Base-by-base conservation (phyloP, 64 coral and sea anemone genomes). In the Trachythela sp. region DNA sequence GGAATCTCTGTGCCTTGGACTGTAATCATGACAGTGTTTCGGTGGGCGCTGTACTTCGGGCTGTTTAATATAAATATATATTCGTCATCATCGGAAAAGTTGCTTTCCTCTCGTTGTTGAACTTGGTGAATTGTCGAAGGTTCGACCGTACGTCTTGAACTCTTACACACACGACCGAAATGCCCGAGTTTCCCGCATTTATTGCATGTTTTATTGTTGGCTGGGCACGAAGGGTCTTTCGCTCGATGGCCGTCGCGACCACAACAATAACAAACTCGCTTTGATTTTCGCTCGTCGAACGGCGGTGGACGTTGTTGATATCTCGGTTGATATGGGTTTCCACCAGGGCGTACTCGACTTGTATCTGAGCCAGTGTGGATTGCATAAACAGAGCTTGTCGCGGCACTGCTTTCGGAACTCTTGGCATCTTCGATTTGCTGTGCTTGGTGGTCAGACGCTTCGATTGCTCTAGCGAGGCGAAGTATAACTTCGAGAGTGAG, bases 221-320 rank as follows among this genome's bases (percentile, higher is more conserved):
- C 90, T 64, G 90, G 90, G 86, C 90, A 86, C 0, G 83, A 86
- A 86, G 90, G 59, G 50, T 91, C 84, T 51, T 91, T 76, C n/a
- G 89, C 83, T 24, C 58, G 14, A 71, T 91, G 84, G 8, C 90
- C 90, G n/a, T 35, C 4, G 50, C 54, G 39, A 50, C 90, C 84
- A 40, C 90, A 91, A 86, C 84, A 86, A 40, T 64, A 86, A 86
- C 90, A 86, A 11, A 52, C 13, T 20, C 9, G 49, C 22, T 11
- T 52, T 52, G 13, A 11, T 20, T 52, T 52, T 11, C 22, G 22
- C 49, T 11, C 9, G 49, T 52, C 49, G 13, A 52, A 52, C n/a
- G n/a, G n/a, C n/a, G n/a, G n/a, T n/a, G n/a, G n/a, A n/a, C n/a
- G n/a, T n/a, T n/a, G n/a, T n/a, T n/a, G n/a, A n/a, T n/a, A n/a